Conservation (phyloP, 1,140 invertebrate genomes). For the Pentalonia nigronervosa region DNA sequence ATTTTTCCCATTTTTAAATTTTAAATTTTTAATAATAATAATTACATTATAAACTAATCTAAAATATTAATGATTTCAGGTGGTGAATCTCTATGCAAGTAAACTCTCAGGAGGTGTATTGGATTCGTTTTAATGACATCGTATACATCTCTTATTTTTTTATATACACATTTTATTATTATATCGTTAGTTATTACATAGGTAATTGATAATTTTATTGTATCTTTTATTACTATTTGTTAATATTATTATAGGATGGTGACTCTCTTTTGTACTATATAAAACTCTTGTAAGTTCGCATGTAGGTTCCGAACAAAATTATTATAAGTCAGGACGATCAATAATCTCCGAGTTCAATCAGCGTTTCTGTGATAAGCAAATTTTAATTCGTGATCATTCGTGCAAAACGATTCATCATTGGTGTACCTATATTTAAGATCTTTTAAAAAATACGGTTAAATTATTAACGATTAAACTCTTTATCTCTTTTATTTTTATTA, state of each 20-base stretch:
- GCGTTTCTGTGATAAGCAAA: conserved; percentile 45
- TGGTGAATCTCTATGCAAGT: conserved; percentile 73
- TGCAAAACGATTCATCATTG: neutral
- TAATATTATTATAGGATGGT: neutral
- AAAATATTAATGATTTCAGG: conserved; percentile 65
- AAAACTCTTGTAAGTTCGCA: neutral
- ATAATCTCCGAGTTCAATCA: conserved; percentile 25
- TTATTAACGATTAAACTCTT: neutral
- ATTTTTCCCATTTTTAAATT: no score
- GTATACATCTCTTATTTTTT: conserved; percentile 21
- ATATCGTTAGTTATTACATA: conserved; percentile 3
- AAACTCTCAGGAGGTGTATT: conserved; percentile 72
- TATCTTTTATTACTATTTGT: conserved; percentile 39
- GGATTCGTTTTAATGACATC: conserved; percentile 67
- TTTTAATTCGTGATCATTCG: conserved; percentile 15
- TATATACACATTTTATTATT: conserved; percentile 24
- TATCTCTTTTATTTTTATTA: neutral
- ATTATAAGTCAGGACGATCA: conserved; percentile 22
- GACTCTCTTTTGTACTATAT: conserved; percentile 46
- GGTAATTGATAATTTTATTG: conserved; percentile 21
- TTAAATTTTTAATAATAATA: no score
- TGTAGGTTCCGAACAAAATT: neutral
- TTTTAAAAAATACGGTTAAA: neutral
- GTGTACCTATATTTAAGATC: neutral
- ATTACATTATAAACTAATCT: neutral